Conservation (phyloP, 2,888 invertebrate genomes). For the Metacarcinus magister region DNA sequence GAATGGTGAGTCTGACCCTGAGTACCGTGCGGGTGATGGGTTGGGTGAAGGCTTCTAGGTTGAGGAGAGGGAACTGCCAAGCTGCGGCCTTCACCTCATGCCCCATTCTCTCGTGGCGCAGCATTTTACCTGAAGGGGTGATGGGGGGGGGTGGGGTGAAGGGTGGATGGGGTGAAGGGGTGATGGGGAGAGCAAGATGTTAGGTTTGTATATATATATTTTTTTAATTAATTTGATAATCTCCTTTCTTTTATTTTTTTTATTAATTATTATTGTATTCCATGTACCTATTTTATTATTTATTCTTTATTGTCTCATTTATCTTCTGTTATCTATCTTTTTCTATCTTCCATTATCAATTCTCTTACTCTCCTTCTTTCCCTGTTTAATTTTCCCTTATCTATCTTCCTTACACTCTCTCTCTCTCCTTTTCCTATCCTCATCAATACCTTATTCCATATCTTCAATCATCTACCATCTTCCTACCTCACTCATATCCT, state of each 20-base stretch:
- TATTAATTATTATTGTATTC: too few relatives aligned
- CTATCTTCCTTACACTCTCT: background rate
- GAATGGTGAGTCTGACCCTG: conserved; percentile 91
- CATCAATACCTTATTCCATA: background rate
- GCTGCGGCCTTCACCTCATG: conserved; percentile 92
- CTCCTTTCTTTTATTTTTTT: too few relatives aligned
- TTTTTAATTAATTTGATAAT: too few relatives aligned
- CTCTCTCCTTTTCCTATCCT: background rate
- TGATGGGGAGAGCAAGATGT: background rate
- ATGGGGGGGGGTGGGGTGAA: background rate
- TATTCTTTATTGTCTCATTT: too few relatives aligned
- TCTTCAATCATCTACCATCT: background rate
- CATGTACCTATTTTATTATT: too few relatives aligned
- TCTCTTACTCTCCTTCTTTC: background rate
- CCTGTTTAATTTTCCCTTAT: background rate
- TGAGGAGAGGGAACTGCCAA: conserved; percentile 92
- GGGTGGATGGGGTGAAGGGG: background rate
- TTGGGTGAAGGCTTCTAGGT: conserved; percentile 93
- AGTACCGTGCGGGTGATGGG: conserved; percentile 98
- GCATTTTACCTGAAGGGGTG: conserved; percentile 87
- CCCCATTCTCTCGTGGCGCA: conserved; percentile 92
- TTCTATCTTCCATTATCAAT: too few relatives aligned
- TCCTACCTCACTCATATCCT: background rate
- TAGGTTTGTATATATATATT: too few relatives aligned
- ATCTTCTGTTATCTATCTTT: too few relatives aligned